Base-by-base conservation (phyloP, 2,797 vertebrate genomes). In the Characodon lateralis region DNA sequence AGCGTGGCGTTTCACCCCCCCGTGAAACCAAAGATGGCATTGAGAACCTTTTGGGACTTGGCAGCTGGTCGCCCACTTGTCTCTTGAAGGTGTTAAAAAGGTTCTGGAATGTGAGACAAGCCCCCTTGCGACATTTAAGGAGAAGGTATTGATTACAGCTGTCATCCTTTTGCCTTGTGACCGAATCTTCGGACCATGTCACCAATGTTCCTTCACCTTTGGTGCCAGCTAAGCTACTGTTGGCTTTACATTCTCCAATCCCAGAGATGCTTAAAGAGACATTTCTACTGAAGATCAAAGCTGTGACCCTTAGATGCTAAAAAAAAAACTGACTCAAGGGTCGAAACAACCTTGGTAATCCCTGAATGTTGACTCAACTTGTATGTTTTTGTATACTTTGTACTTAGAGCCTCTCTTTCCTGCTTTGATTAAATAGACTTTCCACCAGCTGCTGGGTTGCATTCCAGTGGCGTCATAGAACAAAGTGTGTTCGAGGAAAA, bases 21-120 rank as follows among this genome's bases (percentile, higher is more conserved):
- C 1, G 6, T 93, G 93, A 94, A 96, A 95, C 93, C 85, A 78
- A 89, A 96, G 92, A 94, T 76, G 91, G 88, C 84, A 83, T 69
- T 78, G 88, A 76, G 83, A 82, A 88, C 82, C 83, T 79, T 91
- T 88, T 78, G 85, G 91, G 89, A 87, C 91, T 92, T 95, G 93
- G 93, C 95, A 96, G 95, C 94, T 95, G 96, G 83, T 92, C 85
- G 43, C 31, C 81, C 90, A 93, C 92, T 95, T 96, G 95, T 95
- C 87, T 95, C 91, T 89, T 89, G 86, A 86, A 94, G 92, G 93
- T 94, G 93, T 94, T 94, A 95, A 95, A 95, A 93, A 89, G 90
- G 92, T 94, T 91, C 89, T 84, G 87, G 93, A 94, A 95, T 95
- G 87, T 79, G 66, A 88, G 93, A 94, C 90, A 93, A 93, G 93